phyloP scores from a whole-genome alignment of 35 echinoderm and acorn worm genomes.

The Lytechinus pictus region DNA sequence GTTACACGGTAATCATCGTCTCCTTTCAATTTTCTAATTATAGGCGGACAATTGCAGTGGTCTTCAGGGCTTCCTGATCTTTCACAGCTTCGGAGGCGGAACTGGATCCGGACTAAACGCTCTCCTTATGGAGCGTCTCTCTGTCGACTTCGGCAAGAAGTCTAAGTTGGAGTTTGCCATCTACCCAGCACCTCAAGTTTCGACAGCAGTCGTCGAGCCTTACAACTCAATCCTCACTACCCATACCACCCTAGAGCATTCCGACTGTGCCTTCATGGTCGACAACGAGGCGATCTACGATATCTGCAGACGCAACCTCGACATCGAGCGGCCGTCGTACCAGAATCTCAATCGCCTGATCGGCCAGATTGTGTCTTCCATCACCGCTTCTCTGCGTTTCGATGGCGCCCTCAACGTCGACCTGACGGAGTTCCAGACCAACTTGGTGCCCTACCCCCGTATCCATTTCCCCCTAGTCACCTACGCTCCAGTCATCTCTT shows the following conservation, averaged over 20 bases:
- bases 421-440: neutral
- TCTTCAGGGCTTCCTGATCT: neutral
- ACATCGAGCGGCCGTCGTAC: constrained; percentile 63
- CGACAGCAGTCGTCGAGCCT: constrained; percentile 62
- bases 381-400: neutral
- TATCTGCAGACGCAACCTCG: constrained; percentile 59
- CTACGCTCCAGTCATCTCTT: neutral
- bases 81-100: neutral
- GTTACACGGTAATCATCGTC: too few relatives aligned
- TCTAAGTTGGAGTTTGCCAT: constrained; percentile 66
- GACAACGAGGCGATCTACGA: constrained; percentile 75
- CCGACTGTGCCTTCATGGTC: constrained; percentile 75
- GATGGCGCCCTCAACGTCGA: neutral
- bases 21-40: neutral
- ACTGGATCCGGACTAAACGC: neutral
- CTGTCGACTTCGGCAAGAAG: constrained; percentile 68
- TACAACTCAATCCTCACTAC: constrained; percentile 69
- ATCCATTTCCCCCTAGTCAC: neutral
- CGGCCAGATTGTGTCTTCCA: neutral
- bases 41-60: neutral
- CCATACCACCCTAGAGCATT: constrained; percentile 65
- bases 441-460: neutral
- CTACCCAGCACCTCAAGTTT: constrained; percentile 66
- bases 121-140: constrained; percentile 61
- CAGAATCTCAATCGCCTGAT: neutral